Base-by-base conservation (phyloP, 2,797 vertebrate species). In the Tinamus major region DNA sequence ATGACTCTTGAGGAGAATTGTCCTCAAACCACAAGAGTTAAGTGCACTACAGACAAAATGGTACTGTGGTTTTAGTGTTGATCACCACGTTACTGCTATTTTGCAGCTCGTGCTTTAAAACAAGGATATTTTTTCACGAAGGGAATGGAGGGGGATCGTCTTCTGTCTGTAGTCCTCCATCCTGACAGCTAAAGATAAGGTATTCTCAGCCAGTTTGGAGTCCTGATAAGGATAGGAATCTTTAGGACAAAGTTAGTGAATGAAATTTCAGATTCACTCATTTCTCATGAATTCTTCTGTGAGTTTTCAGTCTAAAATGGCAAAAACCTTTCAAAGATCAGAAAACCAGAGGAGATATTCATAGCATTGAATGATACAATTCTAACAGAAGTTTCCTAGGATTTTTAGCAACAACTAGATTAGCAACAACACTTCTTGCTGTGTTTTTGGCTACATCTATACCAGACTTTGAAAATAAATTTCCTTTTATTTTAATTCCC, bases 81-180 rank as follows among this genome's bases (percentile, higher is more conserved):
- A 65, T 19, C 3, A 4, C 31, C 9, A 3, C 2, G 0, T 20
- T 39, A 1, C 0, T 15, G 41, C 13, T 33, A 4, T 18, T 20
- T 27, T 51, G 46, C 35, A 69, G 53, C 42, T 70, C 26, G 1
- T 15, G 31, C 1, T 58, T 14, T 51, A 89, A 64, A 4, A 4
- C 0, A 0, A 24, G 55, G 7, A 4, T 29, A 0, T 42, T 69
- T 56, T 48, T 53, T 48, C 20, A 8, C 24, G 49, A 33, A 1
- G 9, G 9, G 5, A 6, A 7, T 15, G 3, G 17, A 8, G 27
- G 7, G 8, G 8, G 3, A 6, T 0, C 13, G 16, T 24, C 2
- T 21, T 39, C 61, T 69, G 20, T 27, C 3, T 1, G 2, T 3
- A 0, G 0, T 14, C 5, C 10, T 16, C 0, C 8, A 1, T n/a